Conservation (phyloP, 2,113 vertebrate genomes). For the Eulacestoma nigropectus region DNA sequence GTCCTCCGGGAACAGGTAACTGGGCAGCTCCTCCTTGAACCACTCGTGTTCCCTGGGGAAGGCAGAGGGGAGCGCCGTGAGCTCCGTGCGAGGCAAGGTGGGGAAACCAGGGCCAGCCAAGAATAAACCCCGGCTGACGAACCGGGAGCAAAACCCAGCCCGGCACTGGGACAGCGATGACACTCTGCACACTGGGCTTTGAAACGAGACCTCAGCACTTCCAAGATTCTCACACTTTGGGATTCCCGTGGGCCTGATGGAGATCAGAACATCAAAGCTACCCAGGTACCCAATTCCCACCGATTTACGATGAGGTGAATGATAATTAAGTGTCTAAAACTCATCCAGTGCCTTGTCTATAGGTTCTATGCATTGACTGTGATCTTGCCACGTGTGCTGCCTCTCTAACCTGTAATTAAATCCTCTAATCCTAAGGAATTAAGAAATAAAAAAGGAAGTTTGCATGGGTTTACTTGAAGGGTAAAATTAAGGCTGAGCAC, state of each 20-base stretch:
- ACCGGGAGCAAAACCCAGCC: background rate
- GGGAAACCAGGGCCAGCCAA: background rate
- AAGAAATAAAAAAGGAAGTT: background rate
- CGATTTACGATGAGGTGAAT: background rate
- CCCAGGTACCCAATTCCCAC: background rate
- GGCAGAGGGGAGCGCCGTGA: background rate
- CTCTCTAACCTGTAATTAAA: background rate
- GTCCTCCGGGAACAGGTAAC: constrained; percentile 95
- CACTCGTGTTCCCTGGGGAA: constrained; percentile 89
- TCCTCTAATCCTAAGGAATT: background rate
- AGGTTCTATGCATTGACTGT: fast-evolving
- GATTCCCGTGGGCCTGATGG: background rate
- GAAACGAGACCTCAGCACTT: background rate
- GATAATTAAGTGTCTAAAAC: background rate
- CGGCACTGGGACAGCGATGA: fast-evolving
- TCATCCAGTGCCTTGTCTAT: background rate
- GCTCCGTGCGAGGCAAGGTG: background rate
- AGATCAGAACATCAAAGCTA: background rate
- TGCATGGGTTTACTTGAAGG: background rate
- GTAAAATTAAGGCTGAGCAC: background rate
- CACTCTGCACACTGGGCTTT: background rate
- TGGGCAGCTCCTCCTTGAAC: constrained; percentile 96
- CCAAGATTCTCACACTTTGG: fast-evolving
- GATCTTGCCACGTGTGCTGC: background rate
- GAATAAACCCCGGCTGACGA: background rate